Evolutionary conservation across 2,797 vertebrate species (phyloP).

Genomic region (Margarornis squamiger): DNA sequence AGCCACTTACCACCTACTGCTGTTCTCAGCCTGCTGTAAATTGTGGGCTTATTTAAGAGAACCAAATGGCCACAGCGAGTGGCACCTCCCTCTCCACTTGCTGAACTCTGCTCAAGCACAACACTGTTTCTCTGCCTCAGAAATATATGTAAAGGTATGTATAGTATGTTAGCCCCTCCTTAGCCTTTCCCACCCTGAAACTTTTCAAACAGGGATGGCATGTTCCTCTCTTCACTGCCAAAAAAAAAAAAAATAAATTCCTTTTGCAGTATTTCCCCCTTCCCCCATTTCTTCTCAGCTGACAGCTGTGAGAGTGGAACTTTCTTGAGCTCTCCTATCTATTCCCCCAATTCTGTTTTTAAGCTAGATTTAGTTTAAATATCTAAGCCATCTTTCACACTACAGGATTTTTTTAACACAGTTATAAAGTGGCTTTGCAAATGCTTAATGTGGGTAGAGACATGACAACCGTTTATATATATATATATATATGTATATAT

Average conservation of each 20-base stretch:
- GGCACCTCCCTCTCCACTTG: slow-evolving; percentile 1
- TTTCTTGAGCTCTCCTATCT: neutral
- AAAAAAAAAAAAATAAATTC: slow-evolving; percentile 7
- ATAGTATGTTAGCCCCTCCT: slow-evolving; percentile 65
- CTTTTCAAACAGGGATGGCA: slow-evolving; percentile 61
- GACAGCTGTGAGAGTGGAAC: slow-evolving; percentile 43
- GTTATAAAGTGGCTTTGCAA: neutral
- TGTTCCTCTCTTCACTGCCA: slow-evolving; percentile 35
- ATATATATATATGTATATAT: neutral
- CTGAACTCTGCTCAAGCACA: slow-evolving; percentile 24
- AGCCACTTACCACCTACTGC: neutral
- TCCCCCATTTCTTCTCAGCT: slow-evolving; percentile 36
- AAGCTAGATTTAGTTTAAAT: neutral
- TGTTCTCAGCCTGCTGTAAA: neutral
- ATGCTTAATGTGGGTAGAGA: neutral
- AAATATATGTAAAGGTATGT: slow-evolving; percentile 55
- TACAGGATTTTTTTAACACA: neutral
- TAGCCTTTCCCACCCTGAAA: slow-evolving; percentile 61
- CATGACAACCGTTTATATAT: neutral
- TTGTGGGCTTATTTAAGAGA: neutral
- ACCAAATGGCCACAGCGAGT: neutral
- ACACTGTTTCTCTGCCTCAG: slow-evolving; percentile 29
- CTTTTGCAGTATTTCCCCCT: slow-evolving; percentile 42
- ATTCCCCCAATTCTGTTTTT: neutral
- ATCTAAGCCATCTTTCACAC: neutral